Evolutionary conservation across 2,113 vertebrate species (phyloP), one percentile per base, ranked within the genome.

Genomic region (Hippocampus guttulatus): DNA sequence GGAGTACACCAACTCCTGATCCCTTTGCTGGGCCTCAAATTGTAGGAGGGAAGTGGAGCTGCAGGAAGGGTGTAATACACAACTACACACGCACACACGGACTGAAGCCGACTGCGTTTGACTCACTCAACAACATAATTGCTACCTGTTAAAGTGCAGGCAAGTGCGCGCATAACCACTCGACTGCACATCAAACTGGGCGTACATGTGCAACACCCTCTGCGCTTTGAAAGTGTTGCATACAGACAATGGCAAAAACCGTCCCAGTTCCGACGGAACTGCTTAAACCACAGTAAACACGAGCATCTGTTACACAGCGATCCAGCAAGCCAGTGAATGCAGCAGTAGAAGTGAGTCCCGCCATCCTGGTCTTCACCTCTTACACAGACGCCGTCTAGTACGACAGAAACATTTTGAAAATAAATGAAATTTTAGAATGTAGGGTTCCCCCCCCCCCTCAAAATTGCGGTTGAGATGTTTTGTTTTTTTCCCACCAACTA

Each of bases 11-110:
- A 68, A 79, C 76, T 77, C 61, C 64, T 73, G 69, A 76, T 73
- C 78, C 87, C 75, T 81, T 81, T 76, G 70, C 79, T 71, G 88
- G 91, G 90, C 90, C 89, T 86, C 82, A 82, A 74, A 80, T 87
- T 80, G 87, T 69, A 73, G 73, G 75, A 78, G 81, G 83, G 77
- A 80, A 75, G 76, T 69, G 74, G 73, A 85, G 81, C 68, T 80
- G 77, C 78, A 81, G 77, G 70, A 82, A 88, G 83, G 80, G 64
- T 71, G 71, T 77, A 84, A 82, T 51, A 81, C 79, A 77, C 80
- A 73, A 41, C 30, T 45, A 60, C 64, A 71, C 75, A 69, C 61
- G 63, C 47, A 69, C 10, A 18, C 65, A 67, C 66, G 67, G 55
- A 75, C 27, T 27, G 63, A 60, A 71, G 70, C 69, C 76, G 68